Conservation (phyloP, 2,113 vertebrate genomes). For the Odocoileus hemionus region DNA sequence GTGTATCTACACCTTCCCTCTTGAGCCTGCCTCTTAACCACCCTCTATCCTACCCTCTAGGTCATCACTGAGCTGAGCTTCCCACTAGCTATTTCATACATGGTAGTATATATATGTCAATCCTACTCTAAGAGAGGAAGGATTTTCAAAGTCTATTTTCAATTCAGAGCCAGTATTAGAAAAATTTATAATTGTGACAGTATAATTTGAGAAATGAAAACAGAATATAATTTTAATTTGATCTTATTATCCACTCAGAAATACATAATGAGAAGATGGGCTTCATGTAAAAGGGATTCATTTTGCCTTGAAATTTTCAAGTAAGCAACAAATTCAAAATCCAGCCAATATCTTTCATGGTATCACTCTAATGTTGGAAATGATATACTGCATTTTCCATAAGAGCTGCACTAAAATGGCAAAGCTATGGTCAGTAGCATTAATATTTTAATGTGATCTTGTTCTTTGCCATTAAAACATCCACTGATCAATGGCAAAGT, state of each 20-base stretch:
- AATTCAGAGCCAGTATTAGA: neutral
- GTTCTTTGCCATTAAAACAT: constrained; percentile 50
- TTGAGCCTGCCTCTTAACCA: neutral
- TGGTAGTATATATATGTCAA: neutral
- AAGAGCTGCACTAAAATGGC: constrained; percentile 35
- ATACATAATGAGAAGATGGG: neutral
- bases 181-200: neutral
- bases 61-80: neutral
- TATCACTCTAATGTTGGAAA: neutral
- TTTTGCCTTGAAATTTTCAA: neutral
- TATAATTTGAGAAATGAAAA: constrained; percentile 18
- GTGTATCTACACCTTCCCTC: neutral
- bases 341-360: constrained; percentile 38
- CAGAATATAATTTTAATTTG: neutral
- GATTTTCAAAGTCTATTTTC: neutral
- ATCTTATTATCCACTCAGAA: neutral
- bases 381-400: constrained; percentile 60
- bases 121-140: neutral
- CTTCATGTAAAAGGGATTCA: neutral
- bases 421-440: constrained; percentile 59
- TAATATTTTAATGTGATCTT: constrained; percentile 69
- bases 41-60: neutral
- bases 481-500: constrained; percentile 65
- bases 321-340: neutral
- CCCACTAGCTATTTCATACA: neutral